phyloP scores from a whole-genome alignment of 2,888 invertebrate species.

The Mellilla xanthometata region DNA sequence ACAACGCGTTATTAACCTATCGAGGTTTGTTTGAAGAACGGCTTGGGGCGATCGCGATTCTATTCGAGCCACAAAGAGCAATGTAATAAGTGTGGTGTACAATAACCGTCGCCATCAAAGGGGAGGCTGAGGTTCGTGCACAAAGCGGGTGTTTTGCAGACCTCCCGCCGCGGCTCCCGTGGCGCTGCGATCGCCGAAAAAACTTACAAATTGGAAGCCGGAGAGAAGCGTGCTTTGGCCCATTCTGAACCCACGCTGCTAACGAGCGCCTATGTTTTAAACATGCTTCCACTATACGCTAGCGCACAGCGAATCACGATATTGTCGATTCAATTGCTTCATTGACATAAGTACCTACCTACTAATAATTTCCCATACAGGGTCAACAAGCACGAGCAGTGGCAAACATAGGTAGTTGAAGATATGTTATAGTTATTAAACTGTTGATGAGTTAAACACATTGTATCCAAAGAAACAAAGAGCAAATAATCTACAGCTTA shows the following conservation, averaged over 20 bases:
- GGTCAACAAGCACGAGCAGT: no score
- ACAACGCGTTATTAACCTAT: conserved; percentile 46
- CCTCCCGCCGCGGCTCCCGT: conserved; percentile 63
- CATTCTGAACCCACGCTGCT: conserved; percentile 31
- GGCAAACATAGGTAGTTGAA: no score
- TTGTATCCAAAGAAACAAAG: no score
- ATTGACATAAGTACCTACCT: no score
- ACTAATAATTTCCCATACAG: no score
- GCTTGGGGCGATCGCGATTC: conserved; percentile 48
- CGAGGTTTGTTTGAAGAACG: conserved; percentile 40
- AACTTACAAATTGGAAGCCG: conserved; percentile 55
- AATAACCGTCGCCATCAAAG: no score
- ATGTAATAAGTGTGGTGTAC: conserved; percentile 57
- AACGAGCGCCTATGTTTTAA: conserved; percentile 56
- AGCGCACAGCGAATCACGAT: no score
- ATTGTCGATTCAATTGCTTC: no score
- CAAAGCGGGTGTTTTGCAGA: conserved; percentile 62
- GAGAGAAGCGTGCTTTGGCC: conserved; percentile 30
- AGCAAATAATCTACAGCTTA: no score
- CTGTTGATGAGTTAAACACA: no score
- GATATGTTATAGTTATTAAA: no score
- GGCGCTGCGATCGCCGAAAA: conserved; percentile 57
- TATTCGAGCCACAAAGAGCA: conserved; percentile 51
- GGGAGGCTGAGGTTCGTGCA: conserved; percentile 53
- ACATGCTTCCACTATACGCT: conserved; percentile 36